phyloP scores from a whole-genome alignment of 2,113 vertebrate genomes.

The Myiopsitta monachus region DNA sequence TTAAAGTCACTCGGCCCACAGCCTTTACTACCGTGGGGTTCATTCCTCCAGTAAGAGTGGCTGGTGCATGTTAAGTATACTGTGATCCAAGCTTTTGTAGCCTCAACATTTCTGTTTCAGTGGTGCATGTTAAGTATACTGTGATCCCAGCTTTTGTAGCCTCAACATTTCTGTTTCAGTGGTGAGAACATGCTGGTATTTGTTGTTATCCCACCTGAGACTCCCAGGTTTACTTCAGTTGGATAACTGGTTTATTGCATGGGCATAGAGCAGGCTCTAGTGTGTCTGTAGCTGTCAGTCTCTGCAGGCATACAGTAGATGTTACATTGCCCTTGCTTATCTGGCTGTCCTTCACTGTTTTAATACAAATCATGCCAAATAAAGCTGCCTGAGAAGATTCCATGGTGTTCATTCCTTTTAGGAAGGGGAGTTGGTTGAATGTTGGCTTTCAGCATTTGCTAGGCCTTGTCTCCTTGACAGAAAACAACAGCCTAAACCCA shows the following conservation, averaged over 20 bases:
- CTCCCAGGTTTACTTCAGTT: not conserved
- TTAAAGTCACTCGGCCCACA: conserved; percentile 27
- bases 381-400: conserved; percentile 49
- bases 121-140: not conserved
- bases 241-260: not conserved
- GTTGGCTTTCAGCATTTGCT: conserved; percentile 44
- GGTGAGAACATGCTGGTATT: not conserved
- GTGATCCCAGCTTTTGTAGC: not conserved
- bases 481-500: conserved; percentile 57
- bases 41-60: not conserved
- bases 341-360: conserved; percentile 16
- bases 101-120: not conserved
- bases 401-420: conserved; percentile 4
- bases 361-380: conserved; percentile 46
- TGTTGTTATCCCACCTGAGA: conserved; percentile 8
- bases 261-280: not conserved
- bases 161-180: not conserved
- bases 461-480: conserved; percentile 64
- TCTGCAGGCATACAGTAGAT: not conserved
- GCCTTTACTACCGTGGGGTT: not conserved
- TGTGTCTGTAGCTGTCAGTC: not conserved
- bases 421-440: conserved; percentile 31
- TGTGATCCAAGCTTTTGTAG: not conserved
- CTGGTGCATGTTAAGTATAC: not conserved
- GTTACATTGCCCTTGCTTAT: conserved; percentile 9